Percentiles rank a stretch among this genome's conserved stretches.
Conservation (phyloP, 1,140 invertebrate genomes). For the Lycorma delicatula region DNA sequence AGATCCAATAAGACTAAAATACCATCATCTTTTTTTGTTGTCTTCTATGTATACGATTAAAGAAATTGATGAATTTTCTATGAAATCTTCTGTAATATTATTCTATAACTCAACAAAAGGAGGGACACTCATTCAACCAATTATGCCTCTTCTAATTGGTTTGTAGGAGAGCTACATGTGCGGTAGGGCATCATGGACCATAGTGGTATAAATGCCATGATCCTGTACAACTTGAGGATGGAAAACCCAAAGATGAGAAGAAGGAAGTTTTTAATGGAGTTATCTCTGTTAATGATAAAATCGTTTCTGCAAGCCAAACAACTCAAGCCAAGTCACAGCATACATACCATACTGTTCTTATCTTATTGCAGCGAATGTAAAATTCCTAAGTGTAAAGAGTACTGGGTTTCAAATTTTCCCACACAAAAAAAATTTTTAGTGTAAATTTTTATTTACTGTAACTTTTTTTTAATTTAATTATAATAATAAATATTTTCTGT, state of each 20-base stretch:
- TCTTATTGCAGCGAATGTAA: too few relatives aligned
- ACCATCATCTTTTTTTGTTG: conserved; percentile 21
- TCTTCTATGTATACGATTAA: conserved; percentile 26
- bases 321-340: too few relatives aligned
- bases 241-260: conserved; percentile 4
- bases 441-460: too few relatives aligned
- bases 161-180: not conserved
- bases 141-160: not conserved
- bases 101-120: conserved; percentile 41
- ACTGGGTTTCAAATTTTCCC: too few relatives aligned
- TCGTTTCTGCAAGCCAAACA: too few relatives aligned
- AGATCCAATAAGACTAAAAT: conserved; percentile 21
- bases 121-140: conserved; percentile 38
- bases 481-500: too few relatives aligned
- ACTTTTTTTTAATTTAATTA: too few relatives aligned
- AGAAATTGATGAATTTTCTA: conserved; percentile 18
- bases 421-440: too few relatives aligned
- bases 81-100: conserved; percentile 37
- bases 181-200: conserved; percentile 3
- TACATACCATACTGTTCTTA: too few relatives aligned
- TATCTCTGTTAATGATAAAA: not conserved
- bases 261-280: not conserved
- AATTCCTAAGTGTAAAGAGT: too few relatives aligned
- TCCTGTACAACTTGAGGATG: not conserved
- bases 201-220: not conserved